Percentiles rank a stretch among this genome's conserved stretches.
Evolutionary conservation across 2,113 vertebrate species (phyloP).

Genomic region (Caretta caretta): DNA sequence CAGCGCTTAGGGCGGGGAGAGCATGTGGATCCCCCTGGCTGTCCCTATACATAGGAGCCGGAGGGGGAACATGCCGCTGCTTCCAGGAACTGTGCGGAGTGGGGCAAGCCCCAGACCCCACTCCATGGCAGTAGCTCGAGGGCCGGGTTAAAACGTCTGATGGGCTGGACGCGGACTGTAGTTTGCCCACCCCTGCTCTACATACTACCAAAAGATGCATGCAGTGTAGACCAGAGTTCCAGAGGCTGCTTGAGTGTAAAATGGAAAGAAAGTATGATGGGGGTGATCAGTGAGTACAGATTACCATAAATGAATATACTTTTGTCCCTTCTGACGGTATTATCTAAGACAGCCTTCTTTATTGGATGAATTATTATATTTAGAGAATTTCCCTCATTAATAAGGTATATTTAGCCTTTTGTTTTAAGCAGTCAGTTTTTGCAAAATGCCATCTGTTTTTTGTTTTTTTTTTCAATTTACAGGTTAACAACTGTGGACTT

Average conservation of each 20-base stretch:
- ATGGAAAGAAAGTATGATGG: neutral
- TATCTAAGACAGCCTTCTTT: neutral
- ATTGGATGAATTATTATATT: neutral
- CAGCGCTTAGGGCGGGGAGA: too few relatives aligned
- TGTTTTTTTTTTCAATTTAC: neutral
- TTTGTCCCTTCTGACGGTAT: neutral
- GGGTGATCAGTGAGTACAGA: neutral
- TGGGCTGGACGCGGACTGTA: too few relatives aligned
- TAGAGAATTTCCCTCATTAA: neutral
- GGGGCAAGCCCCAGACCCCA: too few relatives aligned
- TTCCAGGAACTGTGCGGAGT: too few relatives aligned
- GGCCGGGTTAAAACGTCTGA: too few relatives aligned
- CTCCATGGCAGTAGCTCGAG: too few relatives aligned
- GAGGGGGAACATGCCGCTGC: too few relatives aligned
- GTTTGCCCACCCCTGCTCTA: neutral
- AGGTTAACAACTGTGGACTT: slow-evolving; percentile 80
- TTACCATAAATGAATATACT: neutral
- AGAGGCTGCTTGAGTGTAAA: neutral
- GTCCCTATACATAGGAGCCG: too few relatives aligned
- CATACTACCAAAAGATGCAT: neutral
- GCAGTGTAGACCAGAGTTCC: neutral
- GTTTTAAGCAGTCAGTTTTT: fast-evolving
- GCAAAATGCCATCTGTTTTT: neutral
- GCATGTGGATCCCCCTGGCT: too few relatives aligned
- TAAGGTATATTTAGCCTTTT: neutral